phyloP scores from a whole-genome alignment of 1,140 invertebrate genomes.

The Oppia nitens region DNA sequence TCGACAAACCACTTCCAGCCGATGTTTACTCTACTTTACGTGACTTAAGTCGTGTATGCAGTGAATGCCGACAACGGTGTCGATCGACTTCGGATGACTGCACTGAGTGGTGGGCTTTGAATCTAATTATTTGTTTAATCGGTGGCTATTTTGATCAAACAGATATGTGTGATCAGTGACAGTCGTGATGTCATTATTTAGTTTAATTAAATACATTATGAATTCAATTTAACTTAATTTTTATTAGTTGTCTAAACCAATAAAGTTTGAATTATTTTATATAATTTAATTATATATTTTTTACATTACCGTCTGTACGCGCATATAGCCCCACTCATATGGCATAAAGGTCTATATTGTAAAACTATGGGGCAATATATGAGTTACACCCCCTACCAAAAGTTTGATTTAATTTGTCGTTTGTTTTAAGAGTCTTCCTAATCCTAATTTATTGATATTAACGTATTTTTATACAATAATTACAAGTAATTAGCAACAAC shows the following conservation, averaged over 20 bases:
- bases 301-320: no score
- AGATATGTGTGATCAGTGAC: neutral
- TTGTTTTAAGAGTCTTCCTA: no score
- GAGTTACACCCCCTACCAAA: no score
- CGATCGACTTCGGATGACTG: neutral
- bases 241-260: neutral
- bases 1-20: constrained; percentile 4
- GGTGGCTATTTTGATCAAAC: neutral
- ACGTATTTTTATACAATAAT: no score
- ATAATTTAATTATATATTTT: no score
- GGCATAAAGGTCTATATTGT: no score
- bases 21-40: constrained; percentile 4
- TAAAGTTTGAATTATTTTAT: neutral
- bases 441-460: no score
- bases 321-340: no score
- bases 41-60: constrained; percentile 3
- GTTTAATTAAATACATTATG: neutral
- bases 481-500: no score
- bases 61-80: neutral
- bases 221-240: neutral
- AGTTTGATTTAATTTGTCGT: no score
- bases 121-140: neutral
- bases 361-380: no score
- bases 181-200: no score
- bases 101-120: neutral